Conservation (phyloP, 2,113 vertebrate genomes). For the Etheostoma spectabile region DNA sequence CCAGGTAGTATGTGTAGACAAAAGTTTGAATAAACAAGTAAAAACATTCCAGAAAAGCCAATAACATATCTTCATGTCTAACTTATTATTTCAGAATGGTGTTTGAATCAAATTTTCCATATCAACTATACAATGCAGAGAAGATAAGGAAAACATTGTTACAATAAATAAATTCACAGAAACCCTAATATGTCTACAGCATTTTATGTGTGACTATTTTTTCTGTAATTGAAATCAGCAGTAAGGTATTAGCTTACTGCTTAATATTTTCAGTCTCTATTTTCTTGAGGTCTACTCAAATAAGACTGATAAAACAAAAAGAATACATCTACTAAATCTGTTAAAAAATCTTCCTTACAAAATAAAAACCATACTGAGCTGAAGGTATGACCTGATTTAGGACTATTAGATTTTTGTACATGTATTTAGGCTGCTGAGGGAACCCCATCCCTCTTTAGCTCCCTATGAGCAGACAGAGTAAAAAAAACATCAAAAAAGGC, state of each 20-base stretch:
- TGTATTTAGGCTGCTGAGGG: not conserved
- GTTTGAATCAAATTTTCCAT: not conserved
- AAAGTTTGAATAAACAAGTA: not conserved
- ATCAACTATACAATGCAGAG: not conserved
- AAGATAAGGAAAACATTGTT: not conserved
- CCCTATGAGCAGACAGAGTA: slow-evolving; percentile 45
- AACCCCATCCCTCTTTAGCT: slow-evolving; percentile 20
- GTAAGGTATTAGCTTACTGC: not conserved
- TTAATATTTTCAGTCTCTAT: not conserved
- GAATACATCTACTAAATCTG: not conserved
- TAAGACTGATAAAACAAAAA: not conserved
- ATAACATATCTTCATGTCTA: not conserved
- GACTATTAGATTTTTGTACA: slow-evolving; percentile 3
- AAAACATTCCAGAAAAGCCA: not conserved
- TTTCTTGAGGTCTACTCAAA: not conserved
- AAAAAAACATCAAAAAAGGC: slow-evolving; percentile 51
- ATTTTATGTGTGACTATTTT: not conserved
- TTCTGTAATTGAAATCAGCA: not conserved
- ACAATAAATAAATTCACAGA: not conserved
- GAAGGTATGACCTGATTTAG: not conserved
- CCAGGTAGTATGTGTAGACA: not conserved
- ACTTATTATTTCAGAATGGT: not conserved
- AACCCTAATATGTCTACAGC: not conserved
- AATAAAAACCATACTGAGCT: slow-evolving; percentile 20
- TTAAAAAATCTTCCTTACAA: not conserved